Base-by-base conservation (phyloP, 2,113 vertebrate genomes). In the Prolemur simus region DNA sequence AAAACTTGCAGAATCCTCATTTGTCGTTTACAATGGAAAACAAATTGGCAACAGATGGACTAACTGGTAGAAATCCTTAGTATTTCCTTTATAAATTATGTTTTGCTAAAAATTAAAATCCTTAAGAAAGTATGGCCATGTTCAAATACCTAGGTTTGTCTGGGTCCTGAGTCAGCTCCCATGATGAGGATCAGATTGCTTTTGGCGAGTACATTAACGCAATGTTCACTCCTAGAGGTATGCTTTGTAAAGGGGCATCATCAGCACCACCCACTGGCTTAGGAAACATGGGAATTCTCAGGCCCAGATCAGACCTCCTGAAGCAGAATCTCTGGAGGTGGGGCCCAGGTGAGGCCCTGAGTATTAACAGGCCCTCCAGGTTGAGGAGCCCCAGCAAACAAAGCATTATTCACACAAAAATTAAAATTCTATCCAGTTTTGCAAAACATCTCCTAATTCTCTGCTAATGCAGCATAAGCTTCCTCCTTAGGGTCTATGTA, bases 101-200 rank as follows among this genome's bases (percentile, higher is more conserved):
- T 60, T 96, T 87, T 84, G 34, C 39, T 97, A n/a, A 91, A 80
- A 94, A 80, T 29, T 18, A 8, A 56, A 81, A 87, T 32, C 42
- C 17, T 78, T 82, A 13, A 82, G 37, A 49, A 92, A 87, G 32
- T 54, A 64, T 3, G 34, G 32, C 49, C 37, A 32, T 0, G 0
- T 66, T 73, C 45, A 58, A 45, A 54, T 9, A 10, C 27, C 39
- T 71, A 42, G 39, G 69, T n/a, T 25, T 5, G 0, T 12, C 0
- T 2, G 6, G 69, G 12, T 45, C 12, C 20, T 23, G 27, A 68
- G 49, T 42, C 17, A 3, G 39, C 6, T 6, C 5, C 68, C 23
- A 6, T 0, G 0, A 0, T 5, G 34, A 47, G 34, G 8, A 15
- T 5, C 1, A 1, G 8, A 15, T 25, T 32, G 20, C 45, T 47